Evolutionary conservation across 1,140 invertebrate genomes (phyloP).

Genomic region (Nylanderia fulva): DNA sequence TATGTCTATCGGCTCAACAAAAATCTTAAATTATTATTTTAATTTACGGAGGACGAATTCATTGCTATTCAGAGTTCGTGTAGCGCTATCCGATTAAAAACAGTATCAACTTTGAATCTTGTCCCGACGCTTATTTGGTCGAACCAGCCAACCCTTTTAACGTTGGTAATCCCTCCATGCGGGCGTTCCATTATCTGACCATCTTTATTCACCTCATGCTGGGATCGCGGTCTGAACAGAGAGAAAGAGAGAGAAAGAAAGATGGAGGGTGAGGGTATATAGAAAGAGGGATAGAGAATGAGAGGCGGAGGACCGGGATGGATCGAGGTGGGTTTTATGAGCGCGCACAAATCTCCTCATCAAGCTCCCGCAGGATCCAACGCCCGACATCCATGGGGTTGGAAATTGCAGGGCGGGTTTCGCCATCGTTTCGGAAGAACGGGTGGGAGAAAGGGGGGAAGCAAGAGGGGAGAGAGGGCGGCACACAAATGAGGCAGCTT

Average conservation of each 20-base stretch:
- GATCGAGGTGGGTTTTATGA: constrained; percentile 79
- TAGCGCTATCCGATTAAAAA: not conserved
- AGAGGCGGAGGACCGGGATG: constrained; percentile 72
- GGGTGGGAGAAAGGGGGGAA: constrained; percentile 3
- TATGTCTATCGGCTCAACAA: not conserved
- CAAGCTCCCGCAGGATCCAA: constrained; percentile 81
- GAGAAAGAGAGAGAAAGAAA: constrained; percentile 22
- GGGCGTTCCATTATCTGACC: constrained; percentile 80
- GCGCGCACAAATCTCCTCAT: constrained; percentile 85
- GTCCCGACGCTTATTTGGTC: constrained; percentile 24
- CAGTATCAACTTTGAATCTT: constrained; percentile 27
- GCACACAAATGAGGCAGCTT: constrained; percentile 85
- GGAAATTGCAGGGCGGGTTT: constrained; percentile 78
- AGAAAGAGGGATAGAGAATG: constrained; percentile 60
- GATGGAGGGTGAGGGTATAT: constrained; percentile 54
- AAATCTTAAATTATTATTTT: not conserved
- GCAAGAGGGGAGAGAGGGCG: constrained; percentile 35
- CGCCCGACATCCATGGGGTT: constrained; percentile 62
- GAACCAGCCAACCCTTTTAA: constrained; percentile 51
- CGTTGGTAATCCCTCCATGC: constrained; percentile 72
- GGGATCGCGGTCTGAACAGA: constrained; percentile 37
- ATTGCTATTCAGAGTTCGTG: not conserved
- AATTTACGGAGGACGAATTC: not conserved
- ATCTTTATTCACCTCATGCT: constrained; percentile 81
- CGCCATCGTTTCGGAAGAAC: constrained; percentile 46